Evolutionary conservation across 1,140 invertebrate genomes (phyloP).

Genomic region (Drosophila hydei): DNA sequence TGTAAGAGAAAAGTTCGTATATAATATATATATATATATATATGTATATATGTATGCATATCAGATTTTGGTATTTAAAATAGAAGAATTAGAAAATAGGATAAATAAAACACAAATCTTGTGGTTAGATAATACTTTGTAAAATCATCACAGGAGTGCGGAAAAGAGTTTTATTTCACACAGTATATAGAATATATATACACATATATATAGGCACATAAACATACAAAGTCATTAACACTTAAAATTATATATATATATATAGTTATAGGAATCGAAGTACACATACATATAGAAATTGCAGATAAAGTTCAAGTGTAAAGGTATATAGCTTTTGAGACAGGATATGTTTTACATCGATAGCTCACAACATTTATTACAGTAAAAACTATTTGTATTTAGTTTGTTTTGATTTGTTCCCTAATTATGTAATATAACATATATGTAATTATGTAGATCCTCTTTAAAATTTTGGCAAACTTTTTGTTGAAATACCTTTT

Average conservation of each 20-base stretch:
- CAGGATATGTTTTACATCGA: conserved; percentile 43
- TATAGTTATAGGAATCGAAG: conserved; percentile 19
- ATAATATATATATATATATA: neutral
- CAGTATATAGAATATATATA: conserved; percentile 30
- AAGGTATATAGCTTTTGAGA: conserved; percentile 18
- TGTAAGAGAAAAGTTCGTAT: neutral
- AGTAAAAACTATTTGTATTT: conserved; percentile 27
- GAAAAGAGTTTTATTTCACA: conserved; percentile 68
- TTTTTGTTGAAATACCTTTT: conserved; percentile 83
- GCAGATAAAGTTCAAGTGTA: conserved; percentile 14
- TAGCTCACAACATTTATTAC: conserved; percentile 46
- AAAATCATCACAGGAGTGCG: conserved; percentile 74
- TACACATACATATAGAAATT: conserved; percentile 22
- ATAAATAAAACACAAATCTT: conserved; percentile 50
- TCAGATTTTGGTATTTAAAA: conserved; percentile 6
- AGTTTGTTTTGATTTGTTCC: conserved; percentile 56
- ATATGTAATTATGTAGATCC: conserved; percentile 38
- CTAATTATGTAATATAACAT: conserved; percentile 45
- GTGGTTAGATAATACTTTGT: conserved; percentile 42
- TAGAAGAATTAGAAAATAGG: conserved; percentile 5
- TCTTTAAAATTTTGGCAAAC: conserved; percentile 79
- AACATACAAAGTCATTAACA: conserved; percentile 25
- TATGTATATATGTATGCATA: neutral
- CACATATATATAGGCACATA: conserved; percentile 37
- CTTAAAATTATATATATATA: conserved; percentile 43